These are phyloP conservation scores for Thymelicus lineola DNA, from an alignment of 2,888 invertebrate species.

Conservation along the genomic window DNA sequence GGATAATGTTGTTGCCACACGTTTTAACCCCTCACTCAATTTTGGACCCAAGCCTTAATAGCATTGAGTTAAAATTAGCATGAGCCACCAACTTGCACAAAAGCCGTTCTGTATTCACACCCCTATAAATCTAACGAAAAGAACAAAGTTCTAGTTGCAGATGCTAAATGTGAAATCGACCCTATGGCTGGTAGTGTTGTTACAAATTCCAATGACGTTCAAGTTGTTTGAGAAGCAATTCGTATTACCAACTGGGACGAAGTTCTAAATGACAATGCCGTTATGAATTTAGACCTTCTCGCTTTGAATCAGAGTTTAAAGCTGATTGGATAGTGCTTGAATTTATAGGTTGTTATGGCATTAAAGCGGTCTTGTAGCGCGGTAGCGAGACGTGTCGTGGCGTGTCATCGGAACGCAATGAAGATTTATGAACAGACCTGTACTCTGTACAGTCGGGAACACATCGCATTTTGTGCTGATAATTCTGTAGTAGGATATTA, in stretches of 20 bases:
- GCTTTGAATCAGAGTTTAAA: slow-evolving; percentile 45
- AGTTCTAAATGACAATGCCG: slow-evolving; percentile 46
- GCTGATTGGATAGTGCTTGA: slow-evolving; percentile 41
- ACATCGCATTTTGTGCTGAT: slow-evolving; percentile 58
- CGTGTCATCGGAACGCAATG: slow-evolving; percentile 84
- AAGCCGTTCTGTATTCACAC: slow-evolving; percentile 55
- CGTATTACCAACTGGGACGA: slow-evolving; percentile 65
- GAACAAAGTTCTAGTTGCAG: slow-evolving; percentile 71
- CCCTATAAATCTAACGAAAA: slow-evolving; percentile 74
- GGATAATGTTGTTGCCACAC: slow-evolving; percentile 82
- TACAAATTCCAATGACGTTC: slow-evolving; percentile 57
- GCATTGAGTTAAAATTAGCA: slow-evolving; percentile 46
- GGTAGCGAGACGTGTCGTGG: slow-evolving; percentile 84
- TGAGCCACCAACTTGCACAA: slow-evolving; percentile 43
- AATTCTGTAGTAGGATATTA: slow-evolving; percentile 38
- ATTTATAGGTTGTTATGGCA: slow-evolving; percentile 55
- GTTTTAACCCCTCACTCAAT: slow-evolving; percentile 47
- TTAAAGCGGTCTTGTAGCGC: slow-evolving; percentile 62
- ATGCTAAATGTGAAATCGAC: slow-evolving; percentile 57
- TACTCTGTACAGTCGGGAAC: slow-evolving; percentile 65
- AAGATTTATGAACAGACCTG: slow-evolving; percentile 83
- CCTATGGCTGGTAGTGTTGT: slow-evolving; percentile 57
- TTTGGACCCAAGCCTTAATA: slow-evolving; percentile 41
- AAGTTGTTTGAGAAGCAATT: slow-evolving; percentile 60
- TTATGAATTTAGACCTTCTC: slow-evolving; percentile 31